Conservation (phyloP, 2,113 vertebrate genomes). For the Australoheros scitulus region DNA sequence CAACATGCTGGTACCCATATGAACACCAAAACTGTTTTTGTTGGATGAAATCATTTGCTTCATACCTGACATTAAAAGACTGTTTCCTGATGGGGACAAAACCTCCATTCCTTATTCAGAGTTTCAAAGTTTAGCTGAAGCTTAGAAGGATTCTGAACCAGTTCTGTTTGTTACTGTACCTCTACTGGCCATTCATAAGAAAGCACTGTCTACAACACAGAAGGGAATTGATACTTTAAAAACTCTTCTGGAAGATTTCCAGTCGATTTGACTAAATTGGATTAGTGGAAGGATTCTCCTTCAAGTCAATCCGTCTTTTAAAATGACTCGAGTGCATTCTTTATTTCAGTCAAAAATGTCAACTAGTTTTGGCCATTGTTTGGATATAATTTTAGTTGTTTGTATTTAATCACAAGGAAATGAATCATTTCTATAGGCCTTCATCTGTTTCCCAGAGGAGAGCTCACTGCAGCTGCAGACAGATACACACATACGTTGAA, state of each 20-base stretch:
- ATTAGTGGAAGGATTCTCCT: background rate
- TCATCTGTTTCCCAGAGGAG: background rate
- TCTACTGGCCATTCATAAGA: background rate
- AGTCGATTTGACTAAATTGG: accelerated
- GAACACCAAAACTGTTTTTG: background rate
- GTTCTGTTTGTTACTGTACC: background rate
- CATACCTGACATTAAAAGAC: background rate
- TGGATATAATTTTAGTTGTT: background rate
- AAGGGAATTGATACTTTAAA: background rate
- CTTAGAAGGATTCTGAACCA: background rate
- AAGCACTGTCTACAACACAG: background rate
- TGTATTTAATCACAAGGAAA: slow-evolving; percentile 1
- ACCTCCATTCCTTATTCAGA: background rate
- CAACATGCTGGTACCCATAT: background rate
- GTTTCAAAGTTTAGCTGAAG: background rate
- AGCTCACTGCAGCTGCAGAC: background rate
- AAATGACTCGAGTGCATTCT: background rate
- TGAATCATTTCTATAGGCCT: background rate
- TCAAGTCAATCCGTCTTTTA: background rate
- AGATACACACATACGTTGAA: background rate
- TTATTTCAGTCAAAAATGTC: background rate
- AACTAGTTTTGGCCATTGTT: background rate
- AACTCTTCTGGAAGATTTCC: background rate
- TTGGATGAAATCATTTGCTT: background rate
- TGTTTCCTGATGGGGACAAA: background rate